Percentiles rank a stretch among this genome's conserved stretches.
Conservation (phyloP, 1,140 invertebrate species). For the Zaprionus capensis region DNA sequence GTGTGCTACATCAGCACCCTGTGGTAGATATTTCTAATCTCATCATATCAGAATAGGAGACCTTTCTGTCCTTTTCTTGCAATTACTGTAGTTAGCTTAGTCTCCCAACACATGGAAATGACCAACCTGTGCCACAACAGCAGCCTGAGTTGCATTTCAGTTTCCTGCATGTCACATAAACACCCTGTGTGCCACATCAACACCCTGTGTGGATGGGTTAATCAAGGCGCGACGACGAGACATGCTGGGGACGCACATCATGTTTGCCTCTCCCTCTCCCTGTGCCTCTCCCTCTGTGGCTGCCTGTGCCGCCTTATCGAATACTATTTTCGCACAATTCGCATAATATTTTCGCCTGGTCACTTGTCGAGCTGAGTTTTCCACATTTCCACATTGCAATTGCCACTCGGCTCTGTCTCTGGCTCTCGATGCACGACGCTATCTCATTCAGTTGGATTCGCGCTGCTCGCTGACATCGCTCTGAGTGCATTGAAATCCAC, state of each 20-base stretch:
- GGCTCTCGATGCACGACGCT: constrained; percentile 22
- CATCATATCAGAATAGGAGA: too few species aligned
- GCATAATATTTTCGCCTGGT: constrained; percentile 58
- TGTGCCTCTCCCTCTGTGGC: not conserved
- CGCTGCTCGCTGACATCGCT: constrained; percentile 51
- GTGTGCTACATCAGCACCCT: too few species aligned
- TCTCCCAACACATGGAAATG: not conserved
- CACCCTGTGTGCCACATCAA: not conserved
- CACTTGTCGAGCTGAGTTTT: constrained; percentile 10
- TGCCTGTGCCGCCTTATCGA: constrained; percentile 46
- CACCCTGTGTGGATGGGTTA: constrained; percentile 30
- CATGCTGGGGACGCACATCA: not conserved
- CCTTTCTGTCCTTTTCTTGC: not conserved
- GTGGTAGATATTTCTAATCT: too few species aligned
- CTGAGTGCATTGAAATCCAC: constrained; percentile 79
- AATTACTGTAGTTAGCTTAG: not conserved
- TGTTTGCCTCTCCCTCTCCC: not conserved
- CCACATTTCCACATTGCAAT: constrained; percentile 14
- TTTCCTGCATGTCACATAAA: not conserved
- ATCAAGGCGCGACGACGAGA: constrained; percentile 30
- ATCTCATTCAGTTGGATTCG: constrained; percentile 47
- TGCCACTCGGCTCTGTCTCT: constrained; percentile 10
- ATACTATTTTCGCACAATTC: constrained; percentile 70
- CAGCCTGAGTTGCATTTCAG: not conserved
- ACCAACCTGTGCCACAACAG: not conserved